Percentiles rank a stretch among this genome's conserved stretches.
phyloP scores from a whole-genome alignment of 2,113 vertebrate genomes.

The Hyaena hyaena region DNA sequence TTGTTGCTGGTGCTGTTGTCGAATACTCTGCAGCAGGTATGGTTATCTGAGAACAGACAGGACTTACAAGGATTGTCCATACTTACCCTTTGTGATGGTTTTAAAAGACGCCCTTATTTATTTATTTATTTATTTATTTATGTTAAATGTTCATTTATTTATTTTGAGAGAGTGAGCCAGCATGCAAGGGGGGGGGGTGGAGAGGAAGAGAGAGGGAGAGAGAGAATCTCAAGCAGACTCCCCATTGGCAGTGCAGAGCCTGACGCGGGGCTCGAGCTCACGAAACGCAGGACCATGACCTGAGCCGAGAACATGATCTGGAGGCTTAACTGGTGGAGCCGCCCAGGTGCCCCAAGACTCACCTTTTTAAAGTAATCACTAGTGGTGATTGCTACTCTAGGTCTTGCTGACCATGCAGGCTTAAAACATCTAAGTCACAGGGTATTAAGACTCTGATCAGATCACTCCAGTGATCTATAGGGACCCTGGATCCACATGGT shows the following conservation, averaged over 20 bases:
- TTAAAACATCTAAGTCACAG: not conserved
- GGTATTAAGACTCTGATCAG: not conserved
- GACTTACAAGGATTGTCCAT: not conserved
- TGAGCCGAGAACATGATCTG: not conserved
- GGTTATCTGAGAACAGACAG: not conserved
- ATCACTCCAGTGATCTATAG: rapidly evolving
- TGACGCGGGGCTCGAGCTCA: not conserved
- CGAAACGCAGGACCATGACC: not conserved
- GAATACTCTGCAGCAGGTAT: not conserved
- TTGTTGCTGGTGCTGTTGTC: not conserved
- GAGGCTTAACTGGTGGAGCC: too few relatives aligned
- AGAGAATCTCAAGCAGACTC: not conserved
- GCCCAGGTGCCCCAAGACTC: not conserved
- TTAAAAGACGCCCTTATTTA: not conserved
- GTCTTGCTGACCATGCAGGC: not conserved
- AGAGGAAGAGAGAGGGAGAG: not conserved
- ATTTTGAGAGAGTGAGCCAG: not conserved
- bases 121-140: not conserved
- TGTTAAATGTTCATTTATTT: not conserved
- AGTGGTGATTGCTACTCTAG: not conserved
- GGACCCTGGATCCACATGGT: rapidly evolving
- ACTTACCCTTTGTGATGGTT: not conserved
- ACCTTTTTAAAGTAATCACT: not conserved
- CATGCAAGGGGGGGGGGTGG: too few relatives aligned
- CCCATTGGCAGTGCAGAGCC: not conserved